phyloP scores from a whole-genome alignment of 2,797 vertebrate genomes.

The Argya squamiceps region DNA sequence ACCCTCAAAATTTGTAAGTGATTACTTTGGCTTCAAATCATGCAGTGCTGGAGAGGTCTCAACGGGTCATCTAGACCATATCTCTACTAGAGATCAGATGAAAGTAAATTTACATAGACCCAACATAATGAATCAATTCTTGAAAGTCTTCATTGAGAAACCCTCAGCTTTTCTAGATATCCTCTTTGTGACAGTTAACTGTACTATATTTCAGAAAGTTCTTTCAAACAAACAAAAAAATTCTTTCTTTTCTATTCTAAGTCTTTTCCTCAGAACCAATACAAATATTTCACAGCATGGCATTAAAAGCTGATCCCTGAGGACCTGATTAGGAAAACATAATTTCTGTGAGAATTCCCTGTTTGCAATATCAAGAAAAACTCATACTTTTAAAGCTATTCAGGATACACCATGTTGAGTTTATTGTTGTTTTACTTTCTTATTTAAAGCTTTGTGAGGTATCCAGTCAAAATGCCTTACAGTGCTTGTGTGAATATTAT shows the following conservation, averaged over 20 bases:
- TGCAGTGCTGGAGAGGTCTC: not conserved
- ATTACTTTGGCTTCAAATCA: not conserved
- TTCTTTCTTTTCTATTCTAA: not conserved
- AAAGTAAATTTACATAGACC: not conserved
- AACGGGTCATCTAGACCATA: not conserved
- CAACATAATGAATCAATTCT: not conserved
- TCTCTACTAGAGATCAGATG: not conserved
- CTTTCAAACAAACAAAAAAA: not conserved
- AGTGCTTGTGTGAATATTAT: not conserved
- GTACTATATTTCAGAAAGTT: not conserved
- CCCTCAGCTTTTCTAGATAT: not conserved
- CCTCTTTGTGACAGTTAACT: not conserved
- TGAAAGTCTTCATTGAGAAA: not conserved
- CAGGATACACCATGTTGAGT: not conserved
- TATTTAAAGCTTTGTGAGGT: conserved; percentile 17
- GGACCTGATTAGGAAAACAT: not conserved
- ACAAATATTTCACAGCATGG: not conserved
- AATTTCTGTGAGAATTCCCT: not conserved
- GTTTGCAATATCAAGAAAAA: not conserved
- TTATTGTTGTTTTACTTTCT: conserved; percentile 2
- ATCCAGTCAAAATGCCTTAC: not conserved
- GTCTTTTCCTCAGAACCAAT: not conserved
- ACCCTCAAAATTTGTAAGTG: not conserved
- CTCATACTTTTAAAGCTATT: not conserved
- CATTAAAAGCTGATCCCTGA: conserved; percentile 3